phyloP scores from a whole-genome alignment of 2,113 vertebrate species.

The Hucho hucho region DNA sequence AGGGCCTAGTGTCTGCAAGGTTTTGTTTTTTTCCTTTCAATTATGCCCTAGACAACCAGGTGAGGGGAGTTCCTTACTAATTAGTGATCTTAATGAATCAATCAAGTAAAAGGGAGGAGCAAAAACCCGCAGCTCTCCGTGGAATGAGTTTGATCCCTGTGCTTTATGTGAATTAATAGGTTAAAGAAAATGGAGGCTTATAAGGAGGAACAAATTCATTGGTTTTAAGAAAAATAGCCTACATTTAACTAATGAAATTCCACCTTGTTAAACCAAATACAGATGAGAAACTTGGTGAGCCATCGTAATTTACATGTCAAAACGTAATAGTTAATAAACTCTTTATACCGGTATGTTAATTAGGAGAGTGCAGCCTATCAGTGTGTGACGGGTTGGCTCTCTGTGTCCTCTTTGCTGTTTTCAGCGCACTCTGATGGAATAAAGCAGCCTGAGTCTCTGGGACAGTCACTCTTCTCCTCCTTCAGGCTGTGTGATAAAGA shows the following conservation, averaged over 20 bases:
- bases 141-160: neutral
- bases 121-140: too few species aligned
- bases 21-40: too few species aligned
- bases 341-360: neutral
- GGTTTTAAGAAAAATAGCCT: conserved; percentile 49
- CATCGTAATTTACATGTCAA: conserved; percentile 16
- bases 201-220: conserved; percentile 20
- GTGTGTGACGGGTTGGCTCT: conserved; percentile 58
- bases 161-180: neutral
- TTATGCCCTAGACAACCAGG: too few species aligned
- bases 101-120: too few species aligned
- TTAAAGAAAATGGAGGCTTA: conserved; percentile 40
- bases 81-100: too few species aligned
- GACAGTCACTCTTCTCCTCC: conserved; percentile 86
- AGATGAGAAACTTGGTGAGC: neutral
- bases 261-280: neutral
- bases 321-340: conserved; percentile 15
- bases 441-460: conserved; percentile 96
- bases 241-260: conserved; percentile 33
- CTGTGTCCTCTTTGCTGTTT: conserved; percentile 85
- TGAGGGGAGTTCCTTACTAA: too few species aligned
- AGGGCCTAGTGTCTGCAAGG: too few species aligned
- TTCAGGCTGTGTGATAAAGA: conserved; percentile 59
- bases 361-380: neutral
- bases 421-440: conserved; percentile 90